These are phyloP conservation scores for Amniataba percoides DNA, from an alignment of 2,797 vertebrate species.

Conservation along the genomic window DNA sequence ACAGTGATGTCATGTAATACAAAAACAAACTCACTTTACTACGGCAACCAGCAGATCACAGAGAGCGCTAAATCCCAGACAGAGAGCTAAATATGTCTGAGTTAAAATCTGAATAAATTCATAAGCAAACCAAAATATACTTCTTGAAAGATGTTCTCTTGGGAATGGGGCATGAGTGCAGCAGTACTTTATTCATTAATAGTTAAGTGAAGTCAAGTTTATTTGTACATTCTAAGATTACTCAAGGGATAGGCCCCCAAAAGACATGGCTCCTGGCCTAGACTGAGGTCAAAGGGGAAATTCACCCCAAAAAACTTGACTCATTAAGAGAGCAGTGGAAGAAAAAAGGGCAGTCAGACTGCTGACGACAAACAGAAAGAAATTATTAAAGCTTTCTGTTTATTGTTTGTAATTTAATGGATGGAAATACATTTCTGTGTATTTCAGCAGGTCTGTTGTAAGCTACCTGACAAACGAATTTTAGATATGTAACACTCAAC, in stretches of 20 bases:
- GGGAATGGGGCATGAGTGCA: background rate
- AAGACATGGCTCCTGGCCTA: background rate
- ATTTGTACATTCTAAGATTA: constrained; percentile 11
- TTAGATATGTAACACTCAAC: background rate
- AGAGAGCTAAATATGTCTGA: background rate
- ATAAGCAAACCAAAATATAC: background rate
- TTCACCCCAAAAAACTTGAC: background rate
- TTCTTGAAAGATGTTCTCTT: constrained; percentile 9
- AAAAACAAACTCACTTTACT: constrained; percentile 13
- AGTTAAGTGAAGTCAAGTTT: constrained; percentile 15
- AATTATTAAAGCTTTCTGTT: too few species aligned
- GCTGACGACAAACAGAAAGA: too few species aligned
- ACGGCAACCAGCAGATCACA: constrained; percentile 13
- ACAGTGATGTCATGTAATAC: constrained; percentile 27
- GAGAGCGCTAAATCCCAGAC: background rate
- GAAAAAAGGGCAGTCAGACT: background rate
- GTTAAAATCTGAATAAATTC: constrained; percentile 8
- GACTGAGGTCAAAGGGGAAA: background rate
- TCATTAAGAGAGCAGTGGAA: background rate
- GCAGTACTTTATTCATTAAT: background rate
- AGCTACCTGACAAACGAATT: background rate
- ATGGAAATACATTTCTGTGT: background rate
- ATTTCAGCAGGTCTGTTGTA: background rate
- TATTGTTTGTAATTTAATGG: too few species aligned
- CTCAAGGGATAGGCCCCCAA: background rate